Percentiles rank a stretch among this genome's conserved stretches.
These are phyloP conservation scores for Buathra laborator DNA, from an alignment of 2,888 invertebrate genomes.

Conservation along the genomic window DNA sequence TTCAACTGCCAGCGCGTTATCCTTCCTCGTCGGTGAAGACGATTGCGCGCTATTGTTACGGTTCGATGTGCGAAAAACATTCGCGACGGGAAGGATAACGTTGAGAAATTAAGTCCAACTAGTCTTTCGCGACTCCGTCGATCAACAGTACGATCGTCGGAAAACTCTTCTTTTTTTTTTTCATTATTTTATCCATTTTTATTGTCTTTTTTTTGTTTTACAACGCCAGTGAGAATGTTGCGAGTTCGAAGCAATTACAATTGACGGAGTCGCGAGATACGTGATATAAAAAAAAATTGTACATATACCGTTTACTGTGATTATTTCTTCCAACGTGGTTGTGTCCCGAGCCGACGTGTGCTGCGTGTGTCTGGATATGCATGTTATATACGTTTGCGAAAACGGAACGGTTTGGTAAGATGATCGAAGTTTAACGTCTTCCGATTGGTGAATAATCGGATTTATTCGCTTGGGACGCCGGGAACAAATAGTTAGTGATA, in stretches of 20 bases:
- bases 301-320: constrained; percentile 71
- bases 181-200: neutral
- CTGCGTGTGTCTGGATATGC: constrained; percentile 49
- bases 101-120: constrained; percentile 59
- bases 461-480: constrained; percentile 68
- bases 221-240: neutral
- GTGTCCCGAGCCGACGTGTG: constrained; percentile 67
- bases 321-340: constrained; percentile 71
- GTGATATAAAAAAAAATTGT: constrained; percentile 63
- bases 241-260: constrained; percentile 13
- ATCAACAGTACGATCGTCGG: constrained; percentile 29
- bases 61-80: neutral
- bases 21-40: neutral
- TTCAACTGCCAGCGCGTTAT: constrained; percentile 15
- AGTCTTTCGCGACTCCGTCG: constrained; percentile 69
- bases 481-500: constrained; percentile 70
- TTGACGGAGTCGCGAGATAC: constrained; percentile 61
- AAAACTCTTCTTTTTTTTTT: constrained; percentile 36
- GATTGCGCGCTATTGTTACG: neutral
- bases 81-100: constrained; percentile 18
- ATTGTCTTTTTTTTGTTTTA: constrained; percentile 3
- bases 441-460: constrained; percentile 57
- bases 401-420: neutral
- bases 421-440: constrained; percentile 50
- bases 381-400: constrained; percentile 9